Base-by-base conservation (phyloP, 1,140 invertebrate species). In the Camponotus pennsylvanicus region DNA sequence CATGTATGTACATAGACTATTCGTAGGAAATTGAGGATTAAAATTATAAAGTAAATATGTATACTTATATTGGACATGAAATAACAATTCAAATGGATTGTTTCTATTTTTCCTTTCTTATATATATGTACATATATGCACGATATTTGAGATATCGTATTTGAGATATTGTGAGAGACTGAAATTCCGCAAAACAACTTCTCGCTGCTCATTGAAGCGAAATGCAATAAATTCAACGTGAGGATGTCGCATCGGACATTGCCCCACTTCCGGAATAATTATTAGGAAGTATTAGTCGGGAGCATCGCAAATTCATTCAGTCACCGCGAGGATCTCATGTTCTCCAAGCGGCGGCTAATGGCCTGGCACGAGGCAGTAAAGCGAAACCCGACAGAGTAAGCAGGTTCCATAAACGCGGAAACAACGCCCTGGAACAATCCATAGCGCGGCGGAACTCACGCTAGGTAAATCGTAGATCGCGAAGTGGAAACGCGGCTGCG, bases 401-500 rank as follows among this genome's bases (percentile, higher is more conserved):
- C 79, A 83, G 55, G 55, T 75, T 83, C 69, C 79, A 83, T 83
- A 75, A 83, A 83, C 57, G 69, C 27, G 79, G 79, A 75, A 83
- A 83, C 69, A 83, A 75, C 55, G 52, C 27, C 15, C 67, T 63
- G n/a, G 45, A 63, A 75, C 79, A 83, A 83, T 83, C 69, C 69
- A 63, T 83, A 63, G 69, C 37, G 79, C 32, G n/a, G 42, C 49
- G 61, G 32, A 83, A 70, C 79, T 4, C 55, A 49, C 49, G 49
- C 49, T 52, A 52, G 40, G 52, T 42, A 71, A 59, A 83, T 57
- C 55, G 52, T 71, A 70, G 79, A 82, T 82, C 55, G 79, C 55
- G 40, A 49, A 37, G 34, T 18, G 40, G 78, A 80, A 70, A 70
- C 13, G 21, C 49, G 63, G n/a, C 52, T 45, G 55, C 78, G 67